phyloP scores from a whole-genome alignment of 35 echinoderm and acorn worm genomes.

The Ptychodera flava region DNA sequence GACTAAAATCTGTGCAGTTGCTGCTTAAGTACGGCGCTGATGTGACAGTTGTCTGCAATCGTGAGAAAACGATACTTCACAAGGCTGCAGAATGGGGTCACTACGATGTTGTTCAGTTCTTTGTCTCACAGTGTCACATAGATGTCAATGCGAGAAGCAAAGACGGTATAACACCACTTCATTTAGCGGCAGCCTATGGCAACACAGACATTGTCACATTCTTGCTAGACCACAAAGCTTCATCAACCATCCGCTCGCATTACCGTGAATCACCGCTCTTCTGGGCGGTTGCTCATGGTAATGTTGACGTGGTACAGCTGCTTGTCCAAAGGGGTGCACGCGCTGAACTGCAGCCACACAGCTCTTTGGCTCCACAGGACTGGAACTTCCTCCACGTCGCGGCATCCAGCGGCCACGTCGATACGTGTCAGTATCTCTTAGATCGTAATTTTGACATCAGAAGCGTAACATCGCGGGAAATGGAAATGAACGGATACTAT shows the following conservation, averaged over 20 bases:
- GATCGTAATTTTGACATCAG: background rate
- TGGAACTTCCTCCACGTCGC: background rate
- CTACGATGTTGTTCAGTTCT: background rate
- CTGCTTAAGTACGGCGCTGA: background rate
- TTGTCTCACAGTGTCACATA: background rate
- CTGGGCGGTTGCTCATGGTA: background rate
- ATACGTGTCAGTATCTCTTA: background rate
- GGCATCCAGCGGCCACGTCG: background rate
- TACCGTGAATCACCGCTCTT: background rate
- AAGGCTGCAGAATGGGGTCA: background rate
- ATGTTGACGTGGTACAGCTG: background rate
- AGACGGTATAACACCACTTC: background rate
- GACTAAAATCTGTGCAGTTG: background rate
- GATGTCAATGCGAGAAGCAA: background rate
- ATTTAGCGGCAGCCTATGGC: background rate
- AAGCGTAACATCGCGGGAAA: background rate
- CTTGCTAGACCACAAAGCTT: background rate
- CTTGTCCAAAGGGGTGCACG: background rate
- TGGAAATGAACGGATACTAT: background rate
- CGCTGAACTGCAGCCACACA: background rate
- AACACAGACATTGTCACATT: background rate
- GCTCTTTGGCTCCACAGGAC: background rate
- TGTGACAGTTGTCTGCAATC: background rate
- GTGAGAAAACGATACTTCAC: background rate
- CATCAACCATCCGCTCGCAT: background rate